Evolutionary conservation across 2,113 vertebrate genomes (phyloP).

Genomic region (Cichladusa arquata): DNA sequence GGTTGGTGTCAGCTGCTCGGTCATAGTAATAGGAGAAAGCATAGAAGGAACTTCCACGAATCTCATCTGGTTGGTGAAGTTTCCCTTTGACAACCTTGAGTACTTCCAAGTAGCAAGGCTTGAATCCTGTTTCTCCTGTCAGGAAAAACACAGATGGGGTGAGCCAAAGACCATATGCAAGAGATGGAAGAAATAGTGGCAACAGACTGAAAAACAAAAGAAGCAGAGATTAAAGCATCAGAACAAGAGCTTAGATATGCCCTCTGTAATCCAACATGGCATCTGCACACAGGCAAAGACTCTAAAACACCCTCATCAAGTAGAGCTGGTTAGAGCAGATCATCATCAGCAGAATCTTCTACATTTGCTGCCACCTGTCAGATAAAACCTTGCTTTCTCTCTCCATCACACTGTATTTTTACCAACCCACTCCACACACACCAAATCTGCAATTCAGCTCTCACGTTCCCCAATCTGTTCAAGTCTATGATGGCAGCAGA

Average conservation of each 20-base stretch:
- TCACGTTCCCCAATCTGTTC: not conserved
- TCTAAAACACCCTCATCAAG: not conserved
- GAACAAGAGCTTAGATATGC: not conserved
- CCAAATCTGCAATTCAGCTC: not conserved
- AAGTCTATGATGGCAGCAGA: not conserved
- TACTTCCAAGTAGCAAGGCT: conserved; percentile 88
- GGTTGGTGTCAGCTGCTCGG: conserved; percentile 85
- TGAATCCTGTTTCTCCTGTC: conserved; percentile 84
- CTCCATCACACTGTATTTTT: not conserved
- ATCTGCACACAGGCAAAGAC: not conserved
- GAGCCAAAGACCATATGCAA: not conserved
- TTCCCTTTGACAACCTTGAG: conserved; percentile 84
- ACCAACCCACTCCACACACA: not conserved
- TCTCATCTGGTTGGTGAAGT: conserved; percentile 86
- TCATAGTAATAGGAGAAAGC: conserved; percentile 98
- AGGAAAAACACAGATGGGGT: not conserved
- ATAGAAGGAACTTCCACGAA: conserved; percentile 82
- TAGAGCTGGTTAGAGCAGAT: not conserved
- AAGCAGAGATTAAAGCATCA: not conserved
- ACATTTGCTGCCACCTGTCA: not conserved
- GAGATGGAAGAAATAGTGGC: not conserved
- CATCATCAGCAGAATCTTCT: not conserved
- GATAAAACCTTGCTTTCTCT: not conserved
- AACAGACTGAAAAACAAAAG: not conserved
- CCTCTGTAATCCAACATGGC: not conserved